phyloP scores from a whole-genome alignment of 2,113 vertebrate genomes.

The Nettapus auritus region DNA sequence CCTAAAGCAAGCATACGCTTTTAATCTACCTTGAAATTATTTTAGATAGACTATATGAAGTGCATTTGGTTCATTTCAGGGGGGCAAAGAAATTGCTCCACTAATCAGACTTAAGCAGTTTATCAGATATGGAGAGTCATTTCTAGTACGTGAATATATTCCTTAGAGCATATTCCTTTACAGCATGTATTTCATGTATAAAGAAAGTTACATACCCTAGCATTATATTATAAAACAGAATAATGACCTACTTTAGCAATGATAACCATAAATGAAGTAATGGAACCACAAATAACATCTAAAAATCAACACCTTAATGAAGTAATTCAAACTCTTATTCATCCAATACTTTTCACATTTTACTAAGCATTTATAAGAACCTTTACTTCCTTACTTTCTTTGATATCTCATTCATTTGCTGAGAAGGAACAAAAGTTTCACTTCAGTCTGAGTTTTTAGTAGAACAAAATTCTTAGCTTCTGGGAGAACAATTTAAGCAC shows the following conservation, averaged over 20 bases:
- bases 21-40: constrained; percentile 62
- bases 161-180: background rate
- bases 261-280: constrained; percentile 22
- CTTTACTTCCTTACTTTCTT: background rate
- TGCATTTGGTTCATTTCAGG: constrained; percentile 1
- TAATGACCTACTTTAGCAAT: constrained; percentile 31
- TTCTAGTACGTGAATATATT: constrained; percentile 2
- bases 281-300: background rate
- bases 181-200: constrained; percentile 23
- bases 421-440: background rate
- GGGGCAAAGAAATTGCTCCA: background rate
- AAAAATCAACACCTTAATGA: constrained; percentile 22
- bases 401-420: background rate
- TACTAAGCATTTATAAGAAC: background rate
- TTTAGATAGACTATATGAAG: constrained; percentile 17
- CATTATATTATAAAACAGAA: constrained; percentile 9
- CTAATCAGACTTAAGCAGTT: constrained; percentile 19
- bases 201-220: background rate
- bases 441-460: background rate
- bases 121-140: constrained; percentile 43
- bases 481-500: background rate
- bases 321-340: background rate
- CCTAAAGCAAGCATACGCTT: background rate
- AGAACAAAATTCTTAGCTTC: background rate
- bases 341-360: background rate